A percentile compares a stretch with the other conserved stretches of the same genome.
Conservation (phyloP, 2,888 invertebrate genomes). For the Spialia ferax region DNA sequence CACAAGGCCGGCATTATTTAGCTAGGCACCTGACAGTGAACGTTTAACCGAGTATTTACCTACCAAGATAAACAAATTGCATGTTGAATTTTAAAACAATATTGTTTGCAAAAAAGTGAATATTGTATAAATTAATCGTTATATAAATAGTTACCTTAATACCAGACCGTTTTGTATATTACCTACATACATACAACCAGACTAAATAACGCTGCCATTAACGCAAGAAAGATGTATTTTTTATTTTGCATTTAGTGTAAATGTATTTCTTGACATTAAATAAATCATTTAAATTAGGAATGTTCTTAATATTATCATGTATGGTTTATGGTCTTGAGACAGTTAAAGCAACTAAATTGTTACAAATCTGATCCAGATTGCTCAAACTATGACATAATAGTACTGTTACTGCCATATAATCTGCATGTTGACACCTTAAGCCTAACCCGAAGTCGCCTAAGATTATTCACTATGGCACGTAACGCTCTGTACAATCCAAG, state of each 20-base stretch:
- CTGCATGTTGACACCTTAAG: conserved; percentile 33
- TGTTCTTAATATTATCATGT: background rate
- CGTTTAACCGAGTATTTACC: conserved; percentile 31
- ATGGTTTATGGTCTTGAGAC: background rate
- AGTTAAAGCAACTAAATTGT: background rate
- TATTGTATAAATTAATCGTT: background rate
- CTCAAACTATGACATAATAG: conserved; percentile 10
- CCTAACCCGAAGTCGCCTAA: conserved; percentile 50
- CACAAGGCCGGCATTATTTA: conserved; percentile 65
- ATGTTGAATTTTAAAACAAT: conserved; percentile 7
- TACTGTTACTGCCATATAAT: conserved; percentile 25
- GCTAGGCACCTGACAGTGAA: conserved; percentile 42
- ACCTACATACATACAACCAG: no score
- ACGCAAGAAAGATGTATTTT: background rate
- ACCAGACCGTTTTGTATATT: no score
- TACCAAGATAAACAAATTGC: conserved; percentile 24
- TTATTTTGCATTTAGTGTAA: no score
- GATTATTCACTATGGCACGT: conserved; percentile 74
- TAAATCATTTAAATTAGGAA: background rate
- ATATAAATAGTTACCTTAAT: background rate
- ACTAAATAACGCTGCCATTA: background rate
- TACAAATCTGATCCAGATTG: background rate
- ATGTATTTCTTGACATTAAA: no score
- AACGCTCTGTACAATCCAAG: conserved; percentile 76
- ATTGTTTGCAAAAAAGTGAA: background rate